Evolutionary conservation across 2,797 vertebrate species (phyloP), one percentile per base, ranked within the genome.

Genomic region (Artibeus lituratus): DNA sequence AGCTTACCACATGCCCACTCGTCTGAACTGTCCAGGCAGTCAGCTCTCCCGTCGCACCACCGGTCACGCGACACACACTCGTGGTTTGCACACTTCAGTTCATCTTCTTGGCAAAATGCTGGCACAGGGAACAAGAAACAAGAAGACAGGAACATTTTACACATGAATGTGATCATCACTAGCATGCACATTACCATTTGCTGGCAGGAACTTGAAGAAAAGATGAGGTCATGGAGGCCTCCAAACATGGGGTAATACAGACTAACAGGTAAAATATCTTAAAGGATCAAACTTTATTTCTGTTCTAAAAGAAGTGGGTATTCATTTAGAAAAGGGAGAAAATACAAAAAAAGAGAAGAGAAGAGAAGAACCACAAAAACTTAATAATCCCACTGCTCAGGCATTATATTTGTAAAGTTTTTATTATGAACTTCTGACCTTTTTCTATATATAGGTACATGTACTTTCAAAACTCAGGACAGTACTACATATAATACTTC

Each of bases 1-100:
- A 73, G 85, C 99, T 99, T 97, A 99, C 99, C 99, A 62, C 99
- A 99, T 98, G 98, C 97, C 99, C 99, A 99, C 90, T 99, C 99
- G 26, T 99, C 99, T 0, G 99, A 99, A 96, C 99, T 98, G 98
- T 99, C 99, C 0, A 98, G 97, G 51, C 99, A 99, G 97, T 99
- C 99, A 2, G 98, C 98, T 86, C 65, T 97, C 0, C 99, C 99
- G 2, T 99, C 99, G 55, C 99, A 99, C 99, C 99, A 99, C 83
- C 98, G 97, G 0, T 98, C 99, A 0, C 98, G 99, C 15, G 99
- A 98, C 12, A 99, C 98, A 76, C 99, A 99, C 95, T 99, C 98
- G 0, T 99, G 99, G 97, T 99, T 99, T 93, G 98, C 99, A 69
- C 99, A 99, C 92, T 99, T 98, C 2, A 99, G 93, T 96, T 99